These are phyloP conservation scores for Anguilla anguilla DNA, from an alignment of 2,797 vertebrate species.

Conservation along the genomic window DNA sequence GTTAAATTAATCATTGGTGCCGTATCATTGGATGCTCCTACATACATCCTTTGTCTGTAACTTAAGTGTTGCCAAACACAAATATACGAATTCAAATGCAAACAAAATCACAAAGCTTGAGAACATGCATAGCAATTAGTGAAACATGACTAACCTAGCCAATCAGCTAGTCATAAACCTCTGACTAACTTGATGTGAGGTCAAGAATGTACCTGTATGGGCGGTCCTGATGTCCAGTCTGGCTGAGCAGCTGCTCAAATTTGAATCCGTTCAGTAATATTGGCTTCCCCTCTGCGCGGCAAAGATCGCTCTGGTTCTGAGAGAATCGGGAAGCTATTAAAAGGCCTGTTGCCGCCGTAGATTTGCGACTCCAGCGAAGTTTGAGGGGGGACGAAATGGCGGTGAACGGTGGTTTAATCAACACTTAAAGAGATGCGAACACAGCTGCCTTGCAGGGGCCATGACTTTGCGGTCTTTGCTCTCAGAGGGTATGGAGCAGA, in stretches of 20 bases:
- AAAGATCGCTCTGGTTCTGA: neutral
- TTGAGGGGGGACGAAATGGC: neutral
- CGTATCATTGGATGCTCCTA: neutral
- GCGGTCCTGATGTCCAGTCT: neutral
- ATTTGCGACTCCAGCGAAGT: conserved; percentile 1
- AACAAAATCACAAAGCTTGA: neutral
- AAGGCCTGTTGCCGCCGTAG: conserved; percentile 12
- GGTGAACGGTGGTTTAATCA: conserved; percentile 1
- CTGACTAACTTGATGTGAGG: neutral
- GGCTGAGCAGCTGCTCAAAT: neutral
- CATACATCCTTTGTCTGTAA: neutral
- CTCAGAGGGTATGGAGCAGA: neutral
- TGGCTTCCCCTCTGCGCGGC: neutral
- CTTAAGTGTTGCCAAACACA: neutral
- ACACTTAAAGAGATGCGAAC: conserved; percentile 7
- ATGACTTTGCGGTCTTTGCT: conserved; percentile 19
- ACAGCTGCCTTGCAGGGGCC: neutral
- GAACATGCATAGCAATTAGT: neutral
- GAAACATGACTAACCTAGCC: neutral
- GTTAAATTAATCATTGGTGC: neutral
- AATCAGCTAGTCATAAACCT: neutral
- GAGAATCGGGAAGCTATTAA: neutral
- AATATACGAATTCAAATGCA: neutral
- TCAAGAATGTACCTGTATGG: conserved; percentile 17
- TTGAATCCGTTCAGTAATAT: conserved; percentile 5